A percentile compares a stretch with the other conserved stretches of the same genome.
phyloP scores from a whole-genome alignment of 2,888 invertebrate species.

The Aphrophora alni region DNA sequence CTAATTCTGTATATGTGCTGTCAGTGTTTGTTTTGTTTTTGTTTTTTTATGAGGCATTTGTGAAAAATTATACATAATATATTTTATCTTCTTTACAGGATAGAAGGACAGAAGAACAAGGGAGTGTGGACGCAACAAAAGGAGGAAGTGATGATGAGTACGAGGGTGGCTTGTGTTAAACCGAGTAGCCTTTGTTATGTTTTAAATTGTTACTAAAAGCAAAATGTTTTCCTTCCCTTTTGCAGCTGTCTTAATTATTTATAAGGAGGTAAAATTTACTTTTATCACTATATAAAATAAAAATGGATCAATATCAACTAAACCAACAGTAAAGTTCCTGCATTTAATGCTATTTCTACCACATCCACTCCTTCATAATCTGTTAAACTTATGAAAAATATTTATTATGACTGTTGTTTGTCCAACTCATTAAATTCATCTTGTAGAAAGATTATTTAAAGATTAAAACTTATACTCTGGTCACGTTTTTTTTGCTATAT shows the following conservation, averaged over 20 bases:
- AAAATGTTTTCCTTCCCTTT: background rate
- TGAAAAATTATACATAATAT: too few relatives aligned
- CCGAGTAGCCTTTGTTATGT: background rate
- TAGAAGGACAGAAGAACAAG: background rate
- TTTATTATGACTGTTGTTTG: too few relatives aligned
- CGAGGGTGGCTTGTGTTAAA: slow-evolving; percentile 44
- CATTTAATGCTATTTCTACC: background rate
- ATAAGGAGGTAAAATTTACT: too few relatives aligned
- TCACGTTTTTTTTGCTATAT: too few relatives aligned
- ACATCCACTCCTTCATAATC: background rate
- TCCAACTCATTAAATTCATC: too few relatives aligned
- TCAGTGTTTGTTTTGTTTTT: too few relatives aligned
- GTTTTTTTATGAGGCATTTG: too few relatives aligned
- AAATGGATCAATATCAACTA: background rate
- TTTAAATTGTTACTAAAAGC: background rate
- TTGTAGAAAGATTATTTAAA: too few relatives aligned
- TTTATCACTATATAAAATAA: too few relatives aligned
- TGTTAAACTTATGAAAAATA: too few relatives aligned
- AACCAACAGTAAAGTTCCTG: background rate
- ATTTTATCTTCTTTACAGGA: background rate
- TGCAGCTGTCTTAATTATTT: background rate
- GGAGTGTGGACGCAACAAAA: slow-evolving; percentile 12
- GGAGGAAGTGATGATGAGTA: slow-evolving; percentile 42
- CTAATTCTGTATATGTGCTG: too few relatives aligned
- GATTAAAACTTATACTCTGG: too few relatives aligned